A percentile compares a stretch with the other conserved stretches of the same genome.
These are phyloP conservation scores for Lycocorax pyrrhopterus DNA, from an alignment of 2,113 vertebrate genomes.

Conservation along the genomic window DNA sequence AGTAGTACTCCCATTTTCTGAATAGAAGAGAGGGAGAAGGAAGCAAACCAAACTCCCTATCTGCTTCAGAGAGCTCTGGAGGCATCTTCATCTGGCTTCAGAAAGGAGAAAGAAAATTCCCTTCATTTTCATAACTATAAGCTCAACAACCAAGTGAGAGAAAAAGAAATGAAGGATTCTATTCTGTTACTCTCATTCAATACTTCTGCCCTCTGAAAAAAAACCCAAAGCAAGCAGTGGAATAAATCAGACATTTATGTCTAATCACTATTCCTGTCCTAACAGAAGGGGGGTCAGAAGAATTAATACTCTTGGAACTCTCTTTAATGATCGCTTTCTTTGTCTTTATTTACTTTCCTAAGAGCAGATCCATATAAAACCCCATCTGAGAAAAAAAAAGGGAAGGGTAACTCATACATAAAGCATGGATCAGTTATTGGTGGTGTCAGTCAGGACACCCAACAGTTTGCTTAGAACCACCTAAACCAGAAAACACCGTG, in stretches of 20 bases:
- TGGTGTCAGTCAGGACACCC: neutral
- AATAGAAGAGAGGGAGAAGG: neutral
- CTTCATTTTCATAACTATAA: neutral
- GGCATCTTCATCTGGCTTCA: neutral
- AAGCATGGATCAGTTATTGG: neutral
- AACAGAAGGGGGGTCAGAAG: neutral
- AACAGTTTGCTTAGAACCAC: neutral
- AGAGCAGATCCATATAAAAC: neutral
- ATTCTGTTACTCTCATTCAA: neutral
- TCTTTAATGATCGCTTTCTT: neutral
- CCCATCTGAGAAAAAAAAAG: neutral
- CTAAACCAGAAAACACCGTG: neutral
- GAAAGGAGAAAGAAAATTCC: neutral
- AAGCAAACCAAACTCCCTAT: neutral
- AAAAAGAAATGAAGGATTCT: neutral
- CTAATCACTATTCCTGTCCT: neutral
- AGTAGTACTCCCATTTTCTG: neutral
- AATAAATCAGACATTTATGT: neutral
- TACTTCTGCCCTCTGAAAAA: neutral
- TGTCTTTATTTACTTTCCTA: neutral
- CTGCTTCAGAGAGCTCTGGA: neutral
- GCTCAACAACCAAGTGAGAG: neutral
- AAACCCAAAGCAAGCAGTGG: neutral
- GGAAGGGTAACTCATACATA: neutral
- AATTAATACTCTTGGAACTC: neutral